Evolutionary conservation across 2,797 vertebrate genomes (phyloP), one percentile per base, ranked within the genome.

Genomic region (Xiphorhynchus erythropygius): DNA sequence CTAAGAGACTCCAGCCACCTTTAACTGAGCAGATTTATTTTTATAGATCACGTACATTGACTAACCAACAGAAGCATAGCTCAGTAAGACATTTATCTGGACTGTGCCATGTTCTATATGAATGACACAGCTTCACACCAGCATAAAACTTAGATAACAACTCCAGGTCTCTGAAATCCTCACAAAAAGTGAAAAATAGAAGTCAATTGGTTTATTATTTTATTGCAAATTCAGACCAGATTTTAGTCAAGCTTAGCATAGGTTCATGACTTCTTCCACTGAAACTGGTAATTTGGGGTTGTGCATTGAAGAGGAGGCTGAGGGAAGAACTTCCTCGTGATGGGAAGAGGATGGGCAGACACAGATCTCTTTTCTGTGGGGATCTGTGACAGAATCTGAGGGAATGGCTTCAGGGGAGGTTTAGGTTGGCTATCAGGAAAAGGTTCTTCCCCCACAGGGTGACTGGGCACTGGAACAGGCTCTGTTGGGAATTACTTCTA

Each of bases 11-110:
- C 19, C 32, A 88, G 59, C 9, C 55, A 75, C 41, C 92, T 93
- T 96, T 95, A 33, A 42, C 87, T 86, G n/a, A 87, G 47, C 7
- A 87, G 89, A 73, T 85, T 96, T 93, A 69, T 67, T 93, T 90
- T 77, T 50, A 39, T 32, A 42, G 46, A 83, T 63, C 63, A 64
- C 53, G 94, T 92, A 84, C 25, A 56, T 47, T 55, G 73, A 81
- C 42, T 65, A 67, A 84, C 50, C 68, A 76, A 59, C 30, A 47
- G 28, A 89, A 50, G 4, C 57, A 47, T 16, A 4, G 35, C 81
- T 86, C 41, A 75, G 24, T 68, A 87, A 95, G 50, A 75, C 27
- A 50, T 92, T 97, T 94, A 35, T 91, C 74, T 91, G 39, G 79
- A 60, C 37, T 84, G 35, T 60, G 64, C 53, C 47, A 75, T 65